Base-by-base conservation (phyloP, 2,888 invertebrate species). In the Cryptus armator region DNA sequence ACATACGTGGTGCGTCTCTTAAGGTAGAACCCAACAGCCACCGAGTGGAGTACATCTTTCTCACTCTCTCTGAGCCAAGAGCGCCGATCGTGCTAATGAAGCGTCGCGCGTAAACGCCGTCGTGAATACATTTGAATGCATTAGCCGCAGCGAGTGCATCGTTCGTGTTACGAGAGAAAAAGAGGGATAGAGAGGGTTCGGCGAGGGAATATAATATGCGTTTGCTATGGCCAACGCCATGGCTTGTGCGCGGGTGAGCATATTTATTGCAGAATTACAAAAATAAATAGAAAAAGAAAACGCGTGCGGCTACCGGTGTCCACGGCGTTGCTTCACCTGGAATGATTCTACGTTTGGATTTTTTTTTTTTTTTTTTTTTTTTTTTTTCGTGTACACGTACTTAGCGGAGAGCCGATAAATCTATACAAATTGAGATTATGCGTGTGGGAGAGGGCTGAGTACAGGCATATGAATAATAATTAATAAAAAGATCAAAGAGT, bases 41-140 rank as follows among this genome's bases (percentile, higher is more conserved):
- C 24, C 59, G 19, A 32, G 16, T 6, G 48, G 37, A 16, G 16
- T 7, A 10, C 19, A 37, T 43, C 43, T 37, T 44, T 43, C 56
- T 59, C 32, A 16, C 62, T 43, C 19, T 29, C 59, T 19, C 78
- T 16, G 68, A 5, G 77, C 64, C 16, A 14, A 53, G 56, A 67
- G 64, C 37, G 12, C 43, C 64, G 67, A 86, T 87, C 88, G 91
- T 88, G 91, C 91, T 92, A 92, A 92, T 90, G 91, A 92, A 91
- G 89, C 91, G 87, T 92, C 90, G 89, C 89, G 86, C 87, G 88
- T 89, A 87, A 89, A 91, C 88, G 88, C 86, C 88, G 83, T 79
- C 68, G 82, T 75, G 92, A 92, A 92, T 92, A 92, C 89, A 92
- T 92, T 92, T 91, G 88, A 92, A 92, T 92, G 87, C 87, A 91